phyloP scores from a whole-genome alignment of 2,113 vertebrate genomes.

The Tapirus terrestris region DNA sequence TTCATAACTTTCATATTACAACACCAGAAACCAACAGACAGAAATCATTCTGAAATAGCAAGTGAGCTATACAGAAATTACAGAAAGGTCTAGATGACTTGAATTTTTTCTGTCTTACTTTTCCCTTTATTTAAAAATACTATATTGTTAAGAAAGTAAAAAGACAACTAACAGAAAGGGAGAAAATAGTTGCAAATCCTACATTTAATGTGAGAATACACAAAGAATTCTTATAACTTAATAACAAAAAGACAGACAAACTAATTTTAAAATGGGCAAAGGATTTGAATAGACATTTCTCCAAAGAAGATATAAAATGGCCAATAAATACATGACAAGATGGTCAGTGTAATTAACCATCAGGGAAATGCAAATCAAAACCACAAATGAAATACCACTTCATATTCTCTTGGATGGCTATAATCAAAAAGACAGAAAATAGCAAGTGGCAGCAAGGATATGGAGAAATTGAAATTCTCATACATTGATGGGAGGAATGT shows the following conservation, averaged over 20 bases:
- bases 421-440: background rate
- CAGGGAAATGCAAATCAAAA: background rate
- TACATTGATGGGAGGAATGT: background rate
- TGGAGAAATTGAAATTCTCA: background rate
- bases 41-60: conserved; percentile 46
- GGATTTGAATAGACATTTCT: background rate
- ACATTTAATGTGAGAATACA: background rate
- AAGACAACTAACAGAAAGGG: background rate
- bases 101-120: background rate
- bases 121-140: background rate
- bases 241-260: background rate
- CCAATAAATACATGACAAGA: background rate
- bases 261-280: background rate
- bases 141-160: conserved; percentile 14
- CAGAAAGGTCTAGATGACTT: conserved; percentile 8
- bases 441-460: background rate
- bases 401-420: background rate
- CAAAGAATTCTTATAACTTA: background rate
- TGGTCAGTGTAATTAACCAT: background rate
- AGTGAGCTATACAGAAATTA: conserved; percentile 3
- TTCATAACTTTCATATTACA: background rate
- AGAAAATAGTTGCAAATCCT: background rate
- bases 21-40: conserved; percentile 51
- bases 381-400: background rate
- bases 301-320: background rate